Evolutionary conservation across 2,113 vertebrate genomes (phyloP), one percentile per base, ranked within the genome.

Genomic region (Tiliqua scincoides): DNA sequence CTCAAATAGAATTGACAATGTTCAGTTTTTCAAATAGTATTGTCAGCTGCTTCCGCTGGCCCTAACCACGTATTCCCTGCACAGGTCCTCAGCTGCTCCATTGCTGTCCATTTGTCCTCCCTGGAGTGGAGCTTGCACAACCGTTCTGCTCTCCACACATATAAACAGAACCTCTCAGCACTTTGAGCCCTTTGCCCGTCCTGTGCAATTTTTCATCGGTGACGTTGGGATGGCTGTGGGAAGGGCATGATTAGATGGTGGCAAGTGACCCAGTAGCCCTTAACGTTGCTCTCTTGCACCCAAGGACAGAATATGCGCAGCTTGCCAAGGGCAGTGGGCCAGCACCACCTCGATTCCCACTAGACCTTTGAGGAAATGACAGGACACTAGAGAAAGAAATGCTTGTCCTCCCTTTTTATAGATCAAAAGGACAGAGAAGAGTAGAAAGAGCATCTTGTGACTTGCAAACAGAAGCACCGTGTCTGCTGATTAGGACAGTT

Each of bases 231-330:
- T 0, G 6, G 2, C 6, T 37, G 12, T 57, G 11, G 25, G n/a
- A 25, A 35, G 18, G 54, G 1, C 43, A 0, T 1, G 0, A 15
- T 52, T 43, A 37, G 63, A 5, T 48, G 80, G 54, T 48, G 57
- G 18, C 0, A 89, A 80, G 90, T 85, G 62, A 81, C 74, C 89
- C 79, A 92, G 40, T 85, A 91, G 90, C 85, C 92, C 91, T 90
- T 92, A 91, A 91, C 4, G 92, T 84, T 40, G 32, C 79, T 85
- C 30, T n/a, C 17, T 0, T 87, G 87, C 73, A 94, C 2, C 0
- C 76, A 48, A 67, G 71, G 0, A 35, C 35, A 57, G 40, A 62
- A 87, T 43, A 37, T 15, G 76, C 57, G 68, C 8, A 10, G 43
- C 81, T 57, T 30, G 0, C 37, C 62, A 71, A 32, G 23, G 32